Evolutionary conservation across 2,888 invertebrate species (phyloP).

Genomic region (Heterodera filipjevi): DNA sequence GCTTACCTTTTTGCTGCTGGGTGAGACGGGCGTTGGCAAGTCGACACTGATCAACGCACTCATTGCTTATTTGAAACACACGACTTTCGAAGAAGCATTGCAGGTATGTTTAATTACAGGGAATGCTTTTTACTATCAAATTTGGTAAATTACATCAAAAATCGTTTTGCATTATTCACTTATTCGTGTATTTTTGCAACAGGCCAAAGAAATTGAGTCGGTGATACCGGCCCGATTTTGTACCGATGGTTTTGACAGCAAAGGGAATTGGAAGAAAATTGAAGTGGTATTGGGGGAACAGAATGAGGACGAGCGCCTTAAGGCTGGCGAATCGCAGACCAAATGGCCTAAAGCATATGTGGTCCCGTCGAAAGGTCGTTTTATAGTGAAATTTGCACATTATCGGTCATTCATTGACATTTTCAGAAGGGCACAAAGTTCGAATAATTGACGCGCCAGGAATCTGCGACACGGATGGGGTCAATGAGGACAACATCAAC

Average conservation of each 20-base stretch:
- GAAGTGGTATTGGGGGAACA: not conserved
- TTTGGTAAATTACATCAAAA: no score
- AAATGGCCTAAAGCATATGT: conserved; percentile 16
- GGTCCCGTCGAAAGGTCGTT: not conserved
- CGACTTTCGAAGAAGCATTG: conserved; percentile 20
- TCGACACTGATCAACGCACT: conserved; percentile 29
- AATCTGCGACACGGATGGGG: conserved; percentile 15
- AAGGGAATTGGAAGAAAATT: not conserved
- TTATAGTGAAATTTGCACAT: not conserved
- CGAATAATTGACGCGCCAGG: conserved; percentile 24
- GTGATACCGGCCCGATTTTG: not conserved
- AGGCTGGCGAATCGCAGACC: conserved; percentile 16
- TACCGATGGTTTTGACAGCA: not conserved
- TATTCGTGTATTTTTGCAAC: not conserved
- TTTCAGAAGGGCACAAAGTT: not conserved
- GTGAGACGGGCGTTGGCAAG: conserved; percentile 33
- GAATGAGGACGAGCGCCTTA: not conserved
- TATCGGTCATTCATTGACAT: not conserved
- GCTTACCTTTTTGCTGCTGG: conserved; percentile 32
- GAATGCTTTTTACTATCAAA: no score
- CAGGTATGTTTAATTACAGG: not conserved
- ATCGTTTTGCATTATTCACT: no score
- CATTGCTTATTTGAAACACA: conserved; percentile 26
- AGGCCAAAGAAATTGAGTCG: not conserved
- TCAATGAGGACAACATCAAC: not conserved